Base-by-base conservation (phyloP, 92 coral and sea anemone genomes). In the Epizoanthus rinbou region DNA sequence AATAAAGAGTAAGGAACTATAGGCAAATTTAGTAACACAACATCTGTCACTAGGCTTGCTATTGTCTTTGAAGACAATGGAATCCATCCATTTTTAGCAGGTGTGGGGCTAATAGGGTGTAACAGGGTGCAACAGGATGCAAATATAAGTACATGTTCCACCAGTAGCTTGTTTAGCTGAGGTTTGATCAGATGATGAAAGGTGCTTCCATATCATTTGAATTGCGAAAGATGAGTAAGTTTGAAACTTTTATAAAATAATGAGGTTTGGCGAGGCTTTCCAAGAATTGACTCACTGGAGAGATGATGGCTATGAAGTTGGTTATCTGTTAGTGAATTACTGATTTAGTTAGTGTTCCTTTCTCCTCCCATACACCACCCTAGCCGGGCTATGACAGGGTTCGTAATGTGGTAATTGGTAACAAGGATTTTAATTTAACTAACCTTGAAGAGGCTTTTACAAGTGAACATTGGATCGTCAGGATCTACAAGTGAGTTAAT, bases 401-500 rank as follows among this genome's bases (percentile, higher is more conserved):
- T 59, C 89, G 98, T 19, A 95, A 95, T 62, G 95, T 92, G 28
- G 97, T 92, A 85, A 95, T 95, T 57, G 98, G 98, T 45, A 95
- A 92, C 74, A 92, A 95, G 76, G 89, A 92, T 82, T 89, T 95
- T 82, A 84, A 90, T 58, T 82, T 95, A 82, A 91, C 89, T 41
- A 91, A 95, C 76, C 81, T 92, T 85, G 98, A 95, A 24, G 98
- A 92, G 85, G 98, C 92, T 24, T 95, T 95, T 76, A 95, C 98
- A 53, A 90, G 97, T 41, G 98, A 95, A 75, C 98, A 95, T 50
- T 95, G 98, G 97, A 93, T 95, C 21, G 98, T 95, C 69, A 88
- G 98, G 86, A 95, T 95, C 84, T 95, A 95, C 95, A 95, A 90
- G 98, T 95, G 76, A 86, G 88, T 75, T 76, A 24, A 53, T 19